Percentiles rank a stretch among this genome's conserved stretches.
These are phyloP conservation scores for Dasysyrphus tricinctus DNA, from an alignment of 2,888 invertebrate species.

Conservation along the genomic window DNA sequence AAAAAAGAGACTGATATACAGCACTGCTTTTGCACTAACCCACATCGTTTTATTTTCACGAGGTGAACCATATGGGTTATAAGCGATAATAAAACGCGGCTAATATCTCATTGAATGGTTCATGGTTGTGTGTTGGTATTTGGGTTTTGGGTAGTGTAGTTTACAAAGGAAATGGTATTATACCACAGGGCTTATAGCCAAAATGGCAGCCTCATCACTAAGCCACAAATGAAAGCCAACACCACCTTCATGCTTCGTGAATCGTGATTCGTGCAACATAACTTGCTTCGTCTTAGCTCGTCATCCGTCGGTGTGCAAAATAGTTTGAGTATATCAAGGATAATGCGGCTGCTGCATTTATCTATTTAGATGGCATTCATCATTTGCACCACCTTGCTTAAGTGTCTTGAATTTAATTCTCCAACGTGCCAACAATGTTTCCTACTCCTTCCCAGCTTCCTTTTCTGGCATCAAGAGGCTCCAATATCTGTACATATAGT, in stretches of 20 bases:
- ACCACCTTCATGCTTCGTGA: constrained; percentile 8
- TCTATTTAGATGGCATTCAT: constrained; percentile 70
- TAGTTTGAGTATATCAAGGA: constrained; percentile 63
- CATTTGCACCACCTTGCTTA: constrained; percentile 70
- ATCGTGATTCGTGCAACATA: background rate
- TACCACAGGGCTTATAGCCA: constrained; percentile 16
- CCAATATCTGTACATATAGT: constrained; percentile 14
- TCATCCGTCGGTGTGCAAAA: constrained; percentile 7
- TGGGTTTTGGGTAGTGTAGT: background rate
- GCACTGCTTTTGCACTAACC: too few species aligned
- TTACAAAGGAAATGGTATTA: constrained; percentile 39
- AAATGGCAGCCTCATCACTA: constrained; percentile 14
- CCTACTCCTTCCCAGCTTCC: background rate
- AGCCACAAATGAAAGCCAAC: constrained; percentile 40
- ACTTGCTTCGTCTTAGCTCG: background rate
- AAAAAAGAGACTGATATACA: too few species aligned
- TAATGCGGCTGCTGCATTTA: constrained; percentile 72
- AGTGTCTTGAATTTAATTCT: constrained; percentile 73
- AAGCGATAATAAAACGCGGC: too few species aligned
- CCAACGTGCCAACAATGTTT: constrained; percentile 68
- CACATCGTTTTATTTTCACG: too few species aligned
- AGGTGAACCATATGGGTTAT: too few species aligned
- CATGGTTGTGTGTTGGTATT: background rate
- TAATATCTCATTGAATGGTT: background rate
- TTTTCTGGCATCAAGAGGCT: constrained; percentile 61